These are phyloP conservation scores for Drepana arcuata DNA, from an alignment of 1,140 invertebrate genomes.

Conservation along the genomic window DNA sequence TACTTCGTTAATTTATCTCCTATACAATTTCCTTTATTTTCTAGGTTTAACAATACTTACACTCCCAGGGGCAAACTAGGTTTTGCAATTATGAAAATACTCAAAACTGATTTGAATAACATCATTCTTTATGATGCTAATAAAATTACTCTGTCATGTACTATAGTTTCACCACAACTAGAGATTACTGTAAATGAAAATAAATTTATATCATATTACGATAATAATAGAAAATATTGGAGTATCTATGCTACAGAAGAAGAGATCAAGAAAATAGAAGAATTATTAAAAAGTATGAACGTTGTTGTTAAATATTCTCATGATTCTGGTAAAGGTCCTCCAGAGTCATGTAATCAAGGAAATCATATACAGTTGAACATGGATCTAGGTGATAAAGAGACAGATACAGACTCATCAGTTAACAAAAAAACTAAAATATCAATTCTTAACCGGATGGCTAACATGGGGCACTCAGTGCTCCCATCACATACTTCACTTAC, in stretches of 20 bases:
- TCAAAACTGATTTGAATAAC: conserved; percentile 31
- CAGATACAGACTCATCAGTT: conserved; percentile 43
- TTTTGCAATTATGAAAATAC: conserved; percentile 46
- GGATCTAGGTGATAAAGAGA: conserved; percentile 28
- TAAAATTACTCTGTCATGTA: conserved; percentile 46
- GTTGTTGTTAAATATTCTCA: conserved; percentile 21
- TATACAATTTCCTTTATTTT: conserved; percentile 16
- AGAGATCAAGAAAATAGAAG: conserved; percentile 34
- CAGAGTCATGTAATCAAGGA: conserved; percentile 5
- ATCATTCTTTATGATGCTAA: conserved; percentile 52
- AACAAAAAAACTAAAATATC: conserved; percentile 48
- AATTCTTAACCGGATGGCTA: conserved; percentile 56
- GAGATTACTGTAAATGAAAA: conserved; percentile 37
- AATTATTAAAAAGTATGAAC: conserved; percentile 28
- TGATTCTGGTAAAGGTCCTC: conserved; percentile 12
- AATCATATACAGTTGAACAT: conserved; percentile 3
- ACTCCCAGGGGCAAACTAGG: conserved; percentile 40
- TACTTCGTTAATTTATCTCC: conserved; percentile 1
- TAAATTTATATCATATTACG: conserved; percentile 45
- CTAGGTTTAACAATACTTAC: conserved; percentile 41
- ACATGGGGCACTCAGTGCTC: conserved; percentile 54
- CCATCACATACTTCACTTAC: conserved; percentile 22
- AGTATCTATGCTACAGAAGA: conserved; percentile 36
- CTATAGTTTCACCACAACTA: conserved; percentile 27
- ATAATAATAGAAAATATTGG: conserved; percentile 47